phyloP scores from a whole-genome alignment of 2,113 vertebrate species.

The Dunckerocampus dactyliophorus region DNA sequence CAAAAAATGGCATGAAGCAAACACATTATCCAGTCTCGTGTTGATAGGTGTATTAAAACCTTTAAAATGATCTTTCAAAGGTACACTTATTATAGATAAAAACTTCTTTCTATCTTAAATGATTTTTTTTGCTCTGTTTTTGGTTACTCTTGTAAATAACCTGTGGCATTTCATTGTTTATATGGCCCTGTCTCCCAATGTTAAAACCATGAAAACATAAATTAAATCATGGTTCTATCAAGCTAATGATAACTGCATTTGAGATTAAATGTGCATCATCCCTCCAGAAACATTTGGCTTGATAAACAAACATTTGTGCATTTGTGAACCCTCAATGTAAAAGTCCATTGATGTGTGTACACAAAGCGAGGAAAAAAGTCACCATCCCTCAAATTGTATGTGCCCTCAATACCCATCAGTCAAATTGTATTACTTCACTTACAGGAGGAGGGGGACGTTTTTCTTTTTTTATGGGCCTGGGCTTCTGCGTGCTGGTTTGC shows the following conservation, averaged over 20 bases:
- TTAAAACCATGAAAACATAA: neutral
- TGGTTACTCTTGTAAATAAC: too few species aligned
- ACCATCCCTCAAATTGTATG: slow-evolving; percentile 13
- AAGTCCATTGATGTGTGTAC: slow-evolving; percentile 3
- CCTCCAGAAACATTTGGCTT: slow-evolving; percentile 9
- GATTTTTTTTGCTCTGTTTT: too few species aligned
- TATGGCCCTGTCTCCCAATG: too few species aligned
- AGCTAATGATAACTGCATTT: slow-evolving; percentile 10
- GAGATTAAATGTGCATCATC: slow-evolving; percentile 22
- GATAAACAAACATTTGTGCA: slow-evolving; percentile 8
- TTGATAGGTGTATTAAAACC: too few species aligned
- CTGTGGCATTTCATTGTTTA: too few species aligned
- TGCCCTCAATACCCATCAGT: slow-evolving; percentile 27
- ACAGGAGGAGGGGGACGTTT: slow-evolving; percentile 14
- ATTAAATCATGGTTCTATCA: slow-evolving; percentile 2
- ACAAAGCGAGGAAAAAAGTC: neutral
- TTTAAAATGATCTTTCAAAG: too few species aligned
- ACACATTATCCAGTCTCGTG: too few species aligned
- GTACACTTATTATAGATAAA: too few species aligned
- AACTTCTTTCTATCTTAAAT: too few species aligned
- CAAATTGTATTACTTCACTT: slow-evolving; percentile 24
- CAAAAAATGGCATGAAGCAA: too few species aligned
- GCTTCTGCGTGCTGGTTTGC: slow-evolving; percentile 28
- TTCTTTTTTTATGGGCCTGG: slow-evolving; percentile 20
- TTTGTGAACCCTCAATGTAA: neutral